A percentile compares a stretch with the other conserved stretches of the same genome.
Evolutionary conservation across 2,888 invertebrate species (phyloP).

Genomic region (Epirrita christyi): DNA sequence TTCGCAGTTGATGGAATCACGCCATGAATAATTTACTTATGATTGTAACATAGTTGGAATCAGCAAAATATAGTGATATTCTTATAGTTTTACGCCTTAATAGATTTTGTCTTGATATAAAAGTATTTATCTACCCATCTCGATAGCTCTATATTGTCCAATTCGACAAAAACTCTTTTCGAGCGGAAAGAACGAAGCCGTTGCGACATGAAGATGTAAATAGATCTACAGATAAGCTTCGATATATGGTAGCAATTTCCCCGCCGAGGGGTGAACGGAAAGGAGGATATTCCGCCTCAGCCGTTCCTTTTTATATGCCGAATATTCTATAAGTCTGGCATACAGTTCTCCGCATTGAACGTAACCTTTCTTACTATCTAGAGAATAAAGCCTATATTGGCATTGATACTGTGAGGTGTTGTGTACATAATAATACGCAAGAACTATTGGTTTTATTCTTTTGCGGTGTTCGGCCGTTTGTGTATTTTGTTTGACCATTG

Average conservation of each 20-base stretch:
- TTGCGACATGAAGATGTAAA: constrained; percentile 67
- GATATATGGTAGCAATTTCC: constrained; percentile 79
- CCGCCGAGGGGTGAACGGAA: constrained; percentile 68
- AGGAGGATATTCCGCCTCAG: constrained; percentile 55
- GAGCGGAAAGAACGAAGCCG: constrained; percentile 50
- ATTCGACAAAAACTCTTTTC: constrained; percentile 25
- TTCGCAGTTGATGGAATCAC: too few relatives aligned
- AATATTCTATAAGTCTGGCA: constrained; percentile 49
- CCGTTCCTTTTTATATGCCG: constrained; percentile 61
- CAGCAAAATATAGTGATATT: too few relatives aligned
- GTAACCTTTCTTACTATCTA: constrained; percentile 2
- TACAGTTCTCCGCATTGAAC: constrained; percentile 5
- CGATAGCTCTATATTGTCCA: too few relatives aligned
- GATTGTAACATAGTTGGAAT: too few relatives aligned
- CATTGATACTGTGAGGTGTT: background rate
- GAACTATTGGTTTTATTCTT: constrained; percentile 30
- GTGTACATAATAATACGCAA: constrained; percentile 4
- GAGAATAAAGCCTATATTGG: constrained; percentile 1
- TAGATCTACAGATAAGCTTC: constrained; percentile 75
- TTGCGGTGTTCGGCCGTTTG: constrained; percentile 15
- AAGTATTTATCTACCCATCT: too few relatives aligned
- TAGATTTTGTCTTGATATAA: too few relatives aligned
- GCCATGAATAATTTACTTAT: too few relatives aligned
- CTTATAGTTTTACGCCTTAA: too few relatives aligned
- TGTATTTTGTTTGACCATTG: constrained; percentile 14